A percentile compares a stretch with the other conserved stretches of the same genome.
phyloP scores from a whole-genome alignment of 2,797 vertebrate species.

The Pipistrellus pygmaeus region DNA sequence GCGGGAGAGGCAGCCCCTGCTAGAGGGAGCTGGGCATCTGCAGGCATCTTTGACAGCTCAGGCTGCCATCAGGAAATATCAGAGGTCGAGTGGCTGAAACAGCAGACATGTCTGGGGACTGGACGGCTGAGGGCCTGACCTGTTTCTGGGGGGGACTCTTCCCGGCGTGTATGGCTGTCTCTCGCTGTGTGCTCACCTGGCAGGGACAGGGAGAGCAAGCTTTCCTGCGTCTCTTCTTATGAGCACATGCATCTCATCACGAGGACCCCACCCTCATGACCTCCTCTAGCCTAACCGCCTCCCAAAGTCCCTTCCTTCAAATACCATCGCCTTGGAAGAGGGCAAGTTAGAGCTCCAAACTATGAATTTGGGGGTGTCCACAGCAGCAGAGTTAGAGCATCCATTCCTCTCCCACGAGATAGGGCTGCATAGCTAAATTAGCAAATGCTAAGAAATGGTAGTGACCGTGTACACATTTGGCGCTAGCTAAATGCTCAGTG shows the following conservation, averaged over 20 bases:
- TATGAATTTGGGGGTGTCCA: not conserved
- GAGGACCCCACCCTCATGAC: not conserved
- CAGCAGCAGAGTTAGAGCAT: not conserved
- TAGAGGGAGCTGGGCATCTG: not conserved
- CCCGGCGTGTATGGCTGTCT: not conserved
- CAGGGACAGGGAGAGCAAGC: not conserved
- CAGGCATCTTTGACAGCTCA: not conserved
- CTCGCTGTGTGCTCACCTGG: not conserved
- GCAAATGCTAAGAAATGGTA: not conserved
- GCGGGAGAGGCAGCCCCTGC: not conserved
- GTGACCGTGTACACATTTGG: not conserved
- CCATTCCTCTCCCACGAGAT: not conserved
- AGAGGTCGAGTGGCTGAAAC: not conserved
- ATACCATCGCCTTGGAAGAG: not conserved
- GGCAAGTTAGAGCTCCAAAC: not conserved
- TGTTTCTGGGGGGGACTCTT: not conserved
- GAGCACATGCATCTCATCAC: not conserved
- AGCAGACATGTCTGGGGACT: not conserved
- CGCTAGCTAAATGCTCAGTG: not conserved
- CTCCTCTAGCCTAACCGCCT: not conserved
- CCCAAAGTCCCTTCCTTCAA: not conserved
- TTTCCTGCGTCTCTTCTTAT: not conserved
- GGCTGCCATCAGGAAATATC: not conserved
- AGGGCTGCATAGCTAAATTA: too few relatives aligned
- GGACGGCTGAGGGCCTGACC: not conserved